Conservation (phyloP, 1,140 invertebrate species). For the Trachelipus rathkii region DNA sequence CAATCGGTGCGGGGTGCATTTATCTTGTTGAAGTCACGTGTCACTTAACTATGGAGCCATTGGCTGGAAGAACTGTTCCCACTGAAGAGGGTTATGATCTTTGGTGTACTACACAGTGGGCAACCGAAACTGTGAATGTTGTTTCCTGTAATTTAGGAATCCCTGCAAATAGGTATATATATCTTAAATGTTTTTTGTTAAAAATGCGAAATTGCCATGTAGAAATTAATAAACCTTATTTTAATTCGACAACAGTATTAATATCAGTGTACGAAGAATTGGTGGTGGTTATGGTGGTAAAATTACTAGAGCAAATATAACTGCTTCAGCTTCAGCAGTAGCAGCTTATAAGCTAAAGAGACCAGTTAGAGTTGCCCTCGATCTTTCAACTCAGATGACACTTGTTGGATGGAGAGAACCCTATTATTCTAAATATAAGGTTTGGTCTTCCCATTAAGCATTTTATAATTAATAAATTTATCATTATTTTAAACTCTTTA, state of each 20-base stretch:
- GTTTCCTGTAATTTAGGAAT: slow-evolving; percentile 59
- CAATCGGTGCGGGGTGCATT: slow-evolving; percentile 49
- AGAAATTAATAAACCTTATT: too few species aligned
- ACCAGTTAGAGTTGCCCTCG: slow-evolving; percentile 40
- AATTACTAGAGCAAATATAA: slow-evolving; percentile 37
- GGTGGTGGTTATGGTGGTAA: slow-evolving; percentile 52
- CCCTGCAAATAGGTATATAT: slow-evolving; percentile 50
- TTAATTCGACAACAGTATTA: slow-evolving; percentile 24
- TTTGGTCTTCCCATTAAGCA: slow-evolving; percentile 45
- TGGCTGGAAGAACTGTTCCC: slow-evolving; percentile 48
- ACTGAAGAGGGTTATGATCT: slow-evolving; percentile 52
- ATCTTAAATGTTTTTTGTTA: too few species aligned
- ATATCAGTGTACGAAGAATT: slow-evolving; percentile 45
- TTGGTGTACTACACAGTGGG: slow-evolving; percentile 57
- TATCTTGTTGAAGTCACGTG: slow-evolving; percentile 51
- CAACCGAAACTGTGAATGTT: slow-evolving; percentile 59
- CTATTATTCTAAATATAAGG: slow-evolving; percentile 61
- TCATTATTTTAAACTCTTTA: neutral
- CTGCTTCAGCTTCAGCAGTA: slow-evolving; percentile 46
- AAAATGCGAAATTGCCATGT: too few species aligned
- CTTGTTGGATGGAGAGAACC: slow-evolving; percentile 61
- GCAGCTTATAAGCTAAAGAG: slow-evolving; percentile 33
- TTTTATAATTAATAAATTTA: neutral
- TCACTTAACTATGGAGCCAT: slow-evolving; percentile 54
- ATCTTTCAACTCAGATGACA: slow-evolving; percentile 59